Conservation (phyloP, 1,140 invertebrate species). For the Coptotermes formosanus region DNA sequence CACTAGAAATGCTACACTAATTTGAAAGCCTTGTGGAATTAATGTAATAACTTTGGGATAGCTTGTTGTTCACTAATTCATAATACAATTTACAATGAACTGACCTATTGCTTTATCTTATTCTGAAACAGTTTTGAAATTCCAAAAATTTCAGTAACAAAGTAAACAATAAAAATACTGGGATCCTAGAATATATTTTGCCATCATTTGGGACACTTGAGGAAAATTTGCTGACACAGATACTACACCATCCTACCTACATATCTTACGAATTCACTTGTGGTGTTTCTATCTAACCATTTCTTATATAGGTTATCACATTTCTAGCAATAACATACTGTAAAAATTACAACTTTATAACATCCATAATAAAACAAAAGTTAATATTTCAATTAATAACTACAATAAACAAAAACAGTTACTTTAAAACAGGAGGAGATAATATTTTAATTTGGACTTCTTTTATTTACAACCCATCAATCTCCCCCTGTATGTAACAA, state of each 20-base stretch:
- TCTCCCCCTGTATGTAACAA: background rate
- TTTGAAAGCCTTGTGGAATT: background rate
- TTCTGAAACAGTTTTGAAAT: background rate
- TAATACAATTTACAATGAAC: background rate
- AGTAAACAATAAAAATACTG: background rate
- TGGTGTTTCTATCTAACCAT: background rate
- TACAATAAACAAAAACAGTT: background rate
- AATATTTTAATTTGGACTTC: background rate
- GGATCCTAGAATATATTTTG: background rate
- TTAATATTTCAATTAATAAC: background rate
- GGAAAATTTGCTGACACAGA: background rate
- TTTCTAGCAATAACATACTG: background rate
- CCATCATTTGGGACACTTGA: background rate
- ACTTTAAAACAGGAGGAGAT: background rate
- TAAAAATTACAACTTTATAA: background rate
- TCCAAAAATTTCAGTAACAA: background rate
- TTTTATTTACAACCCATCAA: background rate
- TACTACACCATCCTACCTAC: background rate
- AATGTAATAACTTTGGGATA: slow-evolving; percentile 3
- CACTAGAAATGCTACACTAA: background rate
- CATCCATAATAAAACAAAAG: background rate
- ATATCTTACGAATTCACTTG: background rate
- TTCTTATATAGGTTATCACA: slow-evolving; percentile 8
- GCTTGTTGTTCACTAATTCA: background rate
- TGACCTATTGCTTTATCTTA: background rate